These are phyloP conservation scores for Myoxocephalus aenaeus DNA, from an alignment of 2,797 vertebrate genomes.

Conservation along the genomic window DNA sequence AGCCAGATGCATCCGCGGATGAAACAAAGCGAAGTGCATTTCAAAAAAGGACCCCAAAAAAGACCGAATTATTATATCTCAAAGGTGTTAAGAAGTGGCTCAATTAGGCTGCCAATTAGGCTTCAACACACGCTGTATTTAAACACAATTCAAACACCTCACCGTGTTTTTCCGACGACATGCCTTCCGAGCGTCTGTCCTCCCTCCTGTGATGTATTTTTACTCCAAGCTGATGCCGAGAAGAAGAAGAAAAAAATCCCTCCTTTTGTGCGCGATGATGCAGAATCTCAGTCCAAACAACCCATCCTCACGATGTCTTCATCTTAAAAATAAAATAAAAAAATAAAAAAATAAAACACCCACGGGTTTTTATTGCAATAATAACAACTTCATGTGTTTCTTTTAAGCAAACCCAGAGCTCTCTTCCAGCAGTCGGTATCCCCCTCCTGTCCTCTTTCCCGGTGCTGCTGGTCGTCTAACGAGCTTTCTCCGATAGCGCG, in stretches of 20 bases:
- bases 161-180: slow-evolving; percentile 89
- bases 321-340: slow-evolving; percentile 28
- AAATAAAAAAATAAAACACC: background rate
- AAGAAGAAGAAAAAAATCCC: slow-evolving; percentile 12
- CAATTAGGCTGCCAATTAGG: slow-evolving; percentile 28
- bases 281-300: slow-evolving; percentile 62
- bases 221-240: slow-evolving; percentile 51
- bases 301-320: slow-evolving; percentile 73
- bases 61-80: background rate
- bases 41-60: background rate
- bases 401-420: background rate
- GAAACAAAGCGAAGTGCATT: background rate
- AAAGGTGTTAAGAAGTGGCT: background rate
- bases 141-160: slow-evolving; percentile 50
- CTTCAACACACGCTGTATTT: background rate
- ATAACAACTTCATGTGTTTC: slow-evolving; percentile 20
- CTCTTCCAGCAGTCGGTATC: slow-evolving; percentile 4
- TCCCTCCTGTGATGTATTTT: slow-evolving; percentile 49
- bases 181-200: slow-evolving; percentile 66
- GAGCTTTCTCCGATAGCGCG: slow-evolving; percentile 75
- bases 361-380: background rate
- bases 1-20: background rate
- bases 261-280: slow-evolving; percentile 54
- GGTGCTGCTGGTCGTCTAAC: slow-evolving; percentile 61
- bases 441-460: slow-evolving; percentile 15